Evolutionary conservation across 92 coral and sea anemone genomes (phyloP).

Genomic region (Plumapathes pennacea): DNA sequence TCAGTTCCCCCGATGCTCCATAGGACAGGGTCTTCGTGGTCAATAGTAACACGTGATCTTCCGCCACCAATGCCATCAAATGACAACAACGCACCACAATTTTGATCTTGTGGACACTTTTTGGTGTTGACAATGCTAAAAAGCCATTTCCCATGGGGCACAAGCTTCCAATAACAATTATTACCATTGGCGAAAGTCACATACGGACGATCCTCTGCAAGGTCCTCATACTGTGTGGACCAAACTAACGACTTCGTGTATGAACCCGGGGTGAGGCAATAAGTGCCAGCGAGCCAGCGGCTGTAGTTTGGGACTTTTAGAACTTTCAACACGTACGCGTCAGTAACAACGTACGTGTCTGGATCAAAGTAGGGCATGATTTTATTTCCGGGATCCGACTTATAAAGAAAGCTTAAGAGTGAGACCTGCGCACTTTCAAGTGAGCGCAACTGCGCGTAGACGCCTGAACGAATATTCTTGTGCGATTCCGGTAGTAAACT

Average conservation of each 20-base stretch:
- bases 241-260: neutral
- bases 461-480: neutral
- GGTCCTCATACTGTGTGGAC: neutral
- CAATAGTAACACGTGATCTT: too few relatives aligned
- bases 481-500: neutral
- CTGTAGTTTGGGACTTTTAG: neutral
- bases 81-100: too few relatives aligned
- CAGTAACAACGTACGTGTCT: constrained; percentile 1
- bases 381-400: constrained; percentile 2
- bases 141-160: constrained; percentile 14
- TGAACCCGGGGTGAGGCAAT: constrained; percentile 4
- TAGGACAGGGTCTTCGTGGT: too few relatives aligned
- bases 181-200: neutral
- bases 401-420: constrained; percentile 7
- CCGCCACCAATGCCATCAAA: too few relatives aligned
- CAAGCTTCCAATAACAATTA: constrained; percentile 12
- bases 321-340: constrained; percentile 2
- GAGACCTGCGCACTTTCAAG: neutral
- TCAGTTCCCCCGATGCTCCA: too few relatives aligned
- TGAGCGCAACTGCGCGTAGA: neutral
- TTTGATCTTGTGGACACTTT: constrained; percentile 7
- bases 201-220: neutral
- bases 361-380: constrained; percentile 31
- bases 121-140: constrained; percentile 12
- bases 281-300: constrained; percentile 11